Evolutionary conservation across 2,888 invertebrate species (phyloP), one percentile per base, ranked within the genome.

Genomic region (Tolmerus cingulatus): DNA sequence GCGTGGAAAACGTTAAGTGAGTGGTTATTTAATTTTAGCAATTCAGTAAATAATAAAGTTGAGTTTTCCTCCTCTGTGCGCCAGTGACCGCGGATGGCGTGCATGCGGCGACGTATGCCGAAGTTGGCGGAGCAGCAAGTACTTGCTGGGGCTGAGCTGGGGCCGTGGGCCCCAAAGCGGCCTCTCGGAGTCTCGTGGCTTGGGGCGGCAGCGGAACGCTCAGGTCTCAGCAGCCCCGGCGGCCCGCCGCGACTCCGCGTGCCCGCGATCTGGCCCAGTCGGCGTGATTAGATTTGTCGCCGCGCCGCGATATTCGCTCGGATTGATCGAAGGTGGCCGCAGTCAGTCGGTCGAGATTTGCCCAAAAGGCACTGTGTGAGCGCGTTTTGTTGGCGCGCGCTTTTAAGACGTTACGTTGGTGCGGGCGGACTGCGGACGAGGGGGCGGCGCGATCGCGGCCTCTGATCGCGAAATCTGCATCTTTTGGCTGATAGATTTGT

Each of bases 341-440:
- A 78, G 78, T 78, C 66, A 66, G 66, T 66, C 51, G 27, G 79
- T 82, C 66, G 82, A 82, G 82, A 82, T 57, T 66, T 57, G 82
- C 46, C 82, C 82, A 82, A 57, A 82, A 82, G 81, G 34, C 37
- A 27, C n/a, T 51, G 43, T 76, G 37, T 5, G 40, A 23, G 78
- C 9, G 34, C 27, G 37, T 14, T 46, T 82, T 34, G 37, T 74
- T 34, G 66, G 37, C n/a, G 27, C 16, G 1, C 43, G 43, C 43
- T 27, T 66, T 27, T 66, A 1, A 27, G 66, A 51, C 81, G 81
- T 81, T 81, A 46, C 43, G n/a, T n/a, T 81, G n/a, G 27, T 34
- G 81, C 30, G 55, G 30, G 27, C 51, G 14, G 14, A 81, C 34
- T 82, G 66, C 30, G 40, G 66, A 82, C 19, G 16, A n/a, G 37